These are phyloP conservation scores for Aphelenchoides fujianensis DNA, from an alignment of 1,140 invertebrate species.

Conservation along the genomic window DNA sequence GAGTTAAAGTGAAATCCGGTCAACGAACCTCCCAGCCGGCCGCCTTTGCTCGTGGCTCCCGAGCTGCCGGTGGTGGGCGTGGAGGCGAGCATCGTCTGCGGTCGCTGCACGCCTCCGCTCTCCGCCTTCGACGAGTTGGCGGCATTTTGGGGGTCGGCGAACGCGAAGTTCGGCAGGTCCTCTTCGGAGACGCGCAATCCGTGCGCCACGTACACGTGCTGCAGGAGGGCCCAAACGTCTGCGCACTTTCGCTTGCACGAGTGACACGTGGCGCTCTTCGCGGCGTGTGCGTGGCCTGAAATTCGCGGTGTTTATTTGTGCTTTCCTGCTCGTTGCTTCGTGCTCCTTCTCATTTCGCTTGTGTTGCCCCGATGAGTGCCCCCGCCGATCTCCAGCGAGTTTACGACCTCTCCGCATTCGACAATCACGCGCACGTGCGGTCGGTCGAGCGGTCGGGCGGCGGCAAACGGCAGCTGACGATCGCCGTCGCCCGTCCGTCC, in stretches of 20 bases:
- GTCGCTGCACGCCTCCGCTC: background rate
- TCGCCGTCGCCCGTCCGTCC: too few species aligned
- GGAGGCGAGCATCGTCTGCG: slow-evolving; percentile 6
- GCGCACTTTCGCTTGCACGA: slow-evolving; percentile 54
- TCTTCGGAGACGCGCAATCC: slow-evolving; percentile 54
- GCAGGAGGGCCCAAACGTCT: slow-evolving; percentile 57
- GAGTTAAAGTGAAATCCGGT: background rate
- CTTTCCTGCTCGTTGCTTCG: too few species aligned
- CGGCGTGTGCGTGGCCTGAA: too few species aligned
- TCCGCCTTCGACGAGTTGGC: slow-evolving; percentile 11
- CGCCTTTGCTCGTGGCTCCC: background rate
- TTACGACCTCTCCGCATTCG: too few species aligned
- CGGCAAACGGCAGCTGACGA: background rate
- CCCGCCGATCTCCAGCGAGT: too few species aligned
- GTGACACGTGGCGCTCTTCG: slow-evolving; percentile 45
- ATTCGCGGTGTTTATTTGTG: too few species aligned
- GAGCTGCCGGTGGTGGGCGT: slow-evolving; percentile 6
- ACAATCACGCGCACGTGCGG: too few species aligned
- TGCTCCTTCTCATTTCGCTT: too few species aligned
- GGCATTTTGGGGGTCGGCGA: slow-evolving; percentile 11
- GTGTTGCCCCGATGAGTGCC: too few species aligned
- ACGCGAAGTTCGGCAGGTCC: slow-evolving; percentile 30
- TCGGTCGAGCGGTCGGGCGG: background rate
- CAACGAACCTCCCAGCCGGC: slow-evolving; percentile 17
- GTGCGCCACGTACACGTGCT: slow-evolving; percentile 55